Conservation (phyloP, 2,797 vertebrate genomes). For the Podargus strigoides region DNA sequence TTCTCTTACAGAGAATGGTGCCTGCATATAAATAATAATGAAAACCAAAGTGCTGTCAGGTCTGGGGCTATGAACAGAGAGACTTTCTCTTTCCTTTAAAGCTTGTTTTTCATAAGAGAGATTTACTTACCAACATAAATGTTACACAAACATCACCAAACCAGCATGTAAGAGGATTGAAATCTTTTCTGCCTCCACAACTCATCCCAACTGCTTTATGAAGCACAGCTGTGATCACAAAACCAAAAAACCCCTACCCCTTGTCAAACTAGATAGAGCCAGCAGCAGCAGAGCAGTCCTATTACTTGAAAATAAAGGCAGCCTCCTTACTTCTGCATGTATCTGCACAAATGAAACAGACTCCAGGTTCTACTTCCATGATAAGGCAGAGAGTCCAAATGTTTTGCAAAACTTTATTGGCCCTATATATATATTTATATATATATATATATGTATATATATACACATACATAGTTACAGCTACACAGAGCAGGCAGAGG, state of each 20-base stretch:
- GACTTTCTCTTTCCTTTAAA: background rate
- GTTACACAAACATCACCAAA: background rate
- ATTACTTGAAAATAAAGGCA: background rate
- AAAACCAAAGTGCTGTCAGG: background rate
- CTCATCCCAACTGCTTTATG: background rate
- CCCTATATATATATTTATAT: background rate
- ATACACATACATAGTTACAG: background rate
- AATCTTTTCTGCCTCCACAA: background rate
- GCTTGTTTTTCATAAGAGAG: slow-evolving; percentile 10
- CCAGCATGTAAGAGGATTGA: background rate
- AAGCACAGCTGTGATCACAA: background rate
- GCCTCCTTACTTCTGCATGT: background rate
- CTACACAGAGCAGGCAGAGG: background rate
- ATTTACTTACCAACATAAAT: slow-evolving; percentile 36
- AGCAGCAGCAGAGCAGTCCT: background rate
- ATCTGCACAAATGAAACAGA: background rate
- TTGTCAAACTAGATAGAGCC: background rate
- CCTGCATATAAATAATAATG: background rate
- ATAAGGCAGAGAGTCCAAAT: background rate
- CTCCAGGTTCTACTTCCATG: background rate
- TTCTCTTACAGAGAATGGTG: background rate
- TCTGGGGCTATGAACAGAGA: background rate
- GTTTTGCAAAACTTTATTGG: background rate
- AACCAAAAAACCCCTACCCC: background rate
- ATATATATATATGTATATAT: no score